Conservation (phyloP, 1,140 invertebrate species). For the Eulimnadia texana region DNA sequence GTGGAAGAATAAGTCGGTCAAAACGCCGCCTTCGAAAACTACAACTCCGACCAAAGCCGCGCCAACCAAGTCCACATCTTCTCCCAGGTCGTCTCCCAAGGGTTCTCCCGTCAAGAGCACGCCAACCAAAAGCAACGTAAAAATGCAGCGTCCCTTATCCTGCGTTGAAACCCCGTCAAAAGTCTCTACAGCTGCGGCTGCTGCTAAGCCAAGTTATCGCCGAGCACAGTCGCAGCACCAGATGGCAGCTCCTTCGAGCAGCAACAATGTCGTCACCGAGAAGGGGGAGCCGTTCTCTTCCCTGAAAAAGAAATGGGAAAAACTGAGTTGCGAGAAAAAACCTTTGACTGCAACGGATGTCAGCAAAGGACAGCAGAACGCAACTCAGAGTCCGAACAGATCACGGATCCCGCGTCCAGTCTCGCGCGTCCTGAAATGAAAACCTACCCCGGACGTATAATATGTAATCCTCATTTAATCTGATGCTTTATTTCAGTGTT, state of each 20-base stretch:
- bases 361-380: not conserved
- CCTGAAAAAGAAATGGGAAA: slow-evolving; percentile 15
- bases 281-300: slow-evolving; percentile 11
- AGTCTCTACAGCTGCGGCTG: no score
- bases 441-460: not conserved
- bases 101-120: slow-evolving; percentile 4
- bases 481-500: not conserved
- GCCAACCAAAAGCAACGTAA: not conserved
- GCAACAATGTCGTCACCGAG: not conserved
- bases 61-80: not conserved
- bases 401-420: slow-evolving; percentile 16
- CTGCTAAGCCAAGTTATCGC: not conserved
- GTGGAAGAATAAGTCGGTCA: not conserved
- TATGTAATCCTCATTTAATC: not conserved
- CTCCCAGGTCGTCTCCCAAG: not conserved
- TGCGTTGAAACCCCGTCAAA: slow-evolving; percentile 3
- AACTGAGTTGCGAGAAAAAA: slow-evolving; percentile 7
- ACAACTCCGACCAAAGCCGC: slow-evolving; percentile 2
- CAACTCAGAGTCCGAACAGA: not conserved
- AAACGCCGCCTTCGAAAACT: not conserved
- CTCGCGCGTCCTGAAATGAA: slow-evolving; percentile 3
- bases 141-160: slow-evolving; percentile 5
- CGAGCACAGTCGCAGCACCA: slow-evolving; percentile 10
- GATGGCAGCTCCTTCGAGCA: not conserved
- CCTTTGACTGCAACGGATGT: not conserved